phyloP scores from a whole-genome alignment of 1,140 invertebrate species.

The Onthophagus taurus region DNA sequence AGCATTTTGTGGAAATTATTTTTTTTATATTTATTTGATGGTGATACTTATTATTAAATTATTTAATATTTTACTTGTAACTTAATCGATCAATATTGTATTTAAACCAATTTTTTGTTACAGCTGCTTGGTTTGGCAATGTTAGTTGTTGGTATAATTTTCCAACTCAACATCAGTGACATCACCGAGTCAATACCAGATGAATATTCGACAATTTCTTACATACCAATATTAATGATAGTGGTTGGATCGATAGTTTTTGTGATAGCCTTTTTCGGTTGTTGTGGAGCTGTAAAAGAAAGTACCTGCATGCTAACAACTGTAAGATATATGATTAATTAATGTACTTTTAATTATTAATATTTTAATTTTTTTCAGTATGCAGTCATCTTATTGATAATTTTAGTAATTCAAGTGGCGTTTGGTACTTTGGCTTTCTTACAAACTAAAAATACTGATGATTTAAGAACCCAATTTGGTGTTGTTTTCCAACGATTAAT shows the following conservation, averaged over 20 bases:
- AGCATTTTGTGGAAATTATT: too few relatives aligned
- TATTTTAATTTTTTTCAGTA: slow-evolving; percentile 34
- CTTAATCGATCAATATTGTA: background rate
- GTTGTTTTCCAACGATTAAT: slow-evolving; percentile 18
- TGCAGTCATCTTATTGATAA: slow-evolving; percentile 39
- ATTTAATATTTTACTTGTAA: background rate
- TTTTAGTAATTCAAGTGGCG: slow-evolving; percentile 45
- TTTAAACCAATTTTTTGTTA: slow-evolving; percentile 24
- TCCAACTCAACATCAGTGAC: slow-evolving; percentile 28
- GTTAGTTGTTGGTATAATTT: slow-evolving; percentile 31
- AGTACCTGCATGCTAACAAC: slow-evolving; percentile 70
- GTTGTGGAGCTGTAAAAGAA: slow-evolving; percentile 74
- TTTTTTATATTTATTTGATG: too few relatives aligned
- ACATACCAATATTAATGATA: slow-evolving; percentile 63
- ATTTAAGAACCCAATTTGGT: slow-evolving; percentile 10
- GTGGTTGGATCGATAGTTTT: slow-evolving; percentile 69
- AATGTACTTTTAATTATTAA: background rate
- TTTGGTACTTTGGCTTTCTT: slow-evolving; percentile 39
- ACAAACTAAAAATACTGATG: slow-evolving; percentile 27
- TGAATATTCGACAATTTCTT: slow-evolving; percentile 18
- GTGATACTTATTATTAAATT: too few relatives aligned
- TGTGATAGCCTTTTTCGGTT: slow-evolving; percentile 73
- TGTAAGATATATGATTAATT: slow-evolving; percentile 38
- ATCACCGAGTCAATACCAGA: slow-evolving; percentile 22
- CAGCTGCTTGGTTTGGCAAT: slow-evolving; percentile 33